These are phyloP conservation scores for Nerophis ophidion DNA, from an alignment of 2,113 vertebrate species.

Conservation along the genomic window DNA sequence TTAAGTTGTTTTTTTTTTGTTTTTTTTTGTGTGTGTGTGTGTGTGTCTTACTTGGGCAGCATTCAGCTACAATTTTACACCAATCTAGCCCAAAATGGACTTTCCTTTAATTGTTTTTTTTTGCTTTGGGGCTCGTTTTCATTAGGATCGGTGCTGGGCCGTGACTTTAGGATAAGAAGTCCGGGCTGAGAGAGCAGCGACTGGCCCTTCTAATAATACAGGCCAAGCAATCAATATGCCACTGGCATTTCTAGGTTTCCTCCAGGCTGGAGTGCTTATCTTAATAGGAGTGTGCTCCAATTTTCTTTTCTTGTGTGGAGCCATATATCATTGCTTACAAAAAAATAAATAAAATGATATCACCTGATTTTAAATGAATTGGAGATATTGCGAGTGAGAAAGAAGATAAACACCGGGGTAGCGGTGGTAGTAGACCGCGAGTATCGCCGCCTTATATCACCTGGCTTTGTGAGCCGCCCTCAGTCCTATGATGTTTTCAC, in stretches of 20 bases:
- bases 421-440: not conserved
- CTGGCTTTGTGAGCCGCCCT: constrained; percentile 9
- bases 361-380: constrained; percentile 31
- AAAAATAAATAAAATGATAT: constrained; percentile 20
- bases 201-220: constrained; percentile 48
- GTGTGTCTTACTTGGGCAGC: not conserved
- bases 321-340: constrained; percentile 69
- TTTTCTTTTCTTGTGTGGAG: constrained; percentile 62
- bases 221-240: constrained; percentile 64
- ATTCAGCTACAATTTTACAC: not conserved
- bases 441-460: not conserved
- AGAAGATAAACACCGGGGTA: constrained; percentile 17
- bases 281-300: constrained; percentile 60
- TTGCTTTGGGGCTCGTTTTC: constrained; percentile 18
- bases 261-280: constrained; percentile 58
- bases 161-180: constrained; percentile 31
- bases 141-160: constrained; percentile 17
- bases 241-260: constrained; percentile 61
- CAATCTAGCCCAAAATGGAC: not conserved
- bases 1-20: no score
- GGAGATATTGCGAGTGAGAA: constrained; percentile 23
- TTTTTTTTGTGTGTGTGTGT: not conserved
- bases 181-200: constrained; percentile 29
- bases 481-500: constrained; percentile 16
- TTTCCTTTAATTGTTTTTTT: constrained; percentile 2